Conservation (phyloP, 2,888 invertebrate genomes). For the Neoitamus cyanurus region DNA sequence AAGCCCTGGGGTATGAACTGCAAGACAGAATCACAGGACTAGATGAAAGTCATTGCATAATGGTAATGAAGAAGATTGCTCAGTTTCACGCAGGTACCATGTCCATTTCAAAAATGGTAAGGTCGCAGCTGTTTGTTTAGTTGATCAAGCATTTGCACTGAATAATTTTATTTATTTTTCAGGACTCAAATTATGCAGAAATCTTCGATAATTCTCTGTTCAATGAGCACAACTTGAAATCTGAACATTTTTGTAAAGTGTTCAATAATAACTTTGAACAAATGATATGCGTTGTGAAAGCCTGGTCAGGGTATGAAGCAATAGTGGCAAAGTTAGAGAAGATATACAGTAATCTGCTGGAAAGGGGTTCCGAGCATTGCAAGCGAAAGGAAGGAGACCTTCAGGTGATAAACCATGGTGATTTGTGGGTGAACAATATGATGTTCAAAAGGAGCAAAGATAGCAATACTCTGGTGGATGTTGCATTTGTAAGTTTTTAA, state of each 20-base stretch:
- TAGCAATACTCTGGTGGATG: slow-evolving; percentile 59
- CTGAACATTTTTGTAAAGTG: neutral
- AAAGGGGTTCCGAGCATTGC: neutral
- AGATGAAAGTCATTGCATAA: slow-evolving; percentile 68
- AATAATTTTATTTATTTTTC: neutral
- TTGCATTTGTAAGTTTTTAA: slow-evolving; percentile 64
- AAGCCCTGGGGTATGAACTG: slow-evolving; percentile 69
- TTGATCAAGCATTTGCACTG: too few species aligned
- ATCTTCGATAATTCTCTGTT: neutral
- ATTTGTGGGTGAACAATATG: slow-evolving; percentile 69
- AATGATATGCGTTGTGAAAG: slow-evolving; percentile 55
- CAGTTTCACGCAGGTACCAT: slow-evolving; percentile 71
- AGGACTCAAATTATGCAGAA: neutral
- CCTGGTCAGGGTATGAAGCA: slow-evolving; percentile 61
- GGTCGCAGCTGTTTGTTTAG: neutral
- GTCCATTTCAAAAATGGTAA: slow-evolving; percentile 68
- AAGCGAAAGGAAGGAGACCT: slow-evolving; percentile 54
- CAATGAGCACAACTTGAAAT: neutral
- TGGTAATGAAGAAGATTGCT: slow-evolving; percentile 68
- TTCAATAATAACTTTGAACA: neutral
- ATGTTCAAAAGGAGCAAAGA: slow-evolving; percentile 66
- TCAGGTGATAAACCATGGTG: slow-evolving; percentile 69
- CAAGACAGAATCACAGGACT: slow-evolving; percentile 69
- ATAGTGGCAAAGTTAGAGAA: slow-evolving; percentile 59
- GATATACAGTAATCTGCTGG: neutral